Evolutionary conservation across 2,113 vertebrate genomes (phyloP).

Genomic region (Irena cyanogastra): DNA sequence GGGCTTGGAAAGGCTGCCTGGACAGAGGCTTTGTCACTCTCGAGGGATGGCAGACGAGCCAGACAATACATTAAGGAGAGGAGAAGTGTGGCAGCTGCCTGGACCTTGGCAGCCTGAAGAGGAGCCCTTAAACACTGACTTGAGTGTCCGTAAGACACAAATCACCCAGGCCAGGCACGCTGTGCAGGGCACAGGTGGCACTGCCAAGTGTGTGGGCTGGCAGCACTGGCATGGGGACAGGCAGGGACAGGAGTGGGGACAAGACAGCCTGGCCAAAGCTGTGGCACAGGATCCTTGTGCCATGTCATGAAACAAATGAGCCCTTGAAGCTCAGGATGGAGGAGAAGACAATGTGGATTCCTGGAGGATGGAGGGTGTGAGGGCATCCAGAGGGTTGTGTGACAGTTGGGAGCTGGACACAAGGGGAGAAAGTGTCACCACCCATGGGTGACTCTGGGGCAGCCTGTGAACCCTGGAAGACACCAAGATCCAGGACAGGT

Average conservation of each 20-base stretch:
- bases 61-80: neutral
- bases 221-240: neutral
- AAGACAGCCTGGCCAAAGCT: neutral
- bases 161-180: neutral
- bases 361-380: neutral
- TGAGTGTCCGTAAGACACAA: neutral
- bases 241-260: accelerated
- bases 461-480: neutral
- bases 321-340: neutral
- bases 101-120: neutral
- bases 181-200: accelerated
- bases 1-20: neutral
- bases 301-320: accelerated
- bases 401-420: neutral
- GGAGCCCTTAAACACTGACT: neutral
- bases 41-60: neutral
- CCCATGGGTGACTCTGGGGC: neutral
- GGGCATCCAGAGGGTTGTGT: neutral
- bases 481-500: neutral
- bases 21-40: neutral
- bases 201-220: accelerated
- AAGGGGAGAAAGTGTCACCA: neutral
- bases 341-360: accelerated
- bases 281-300: neutral
- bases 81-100: neutral